A percentile compares a stretch with the other conserved stretches of the same genome.
Conservation (phyloP, 2,888 invertebrate genomes). For the Chymomyza amoena region DNA sequence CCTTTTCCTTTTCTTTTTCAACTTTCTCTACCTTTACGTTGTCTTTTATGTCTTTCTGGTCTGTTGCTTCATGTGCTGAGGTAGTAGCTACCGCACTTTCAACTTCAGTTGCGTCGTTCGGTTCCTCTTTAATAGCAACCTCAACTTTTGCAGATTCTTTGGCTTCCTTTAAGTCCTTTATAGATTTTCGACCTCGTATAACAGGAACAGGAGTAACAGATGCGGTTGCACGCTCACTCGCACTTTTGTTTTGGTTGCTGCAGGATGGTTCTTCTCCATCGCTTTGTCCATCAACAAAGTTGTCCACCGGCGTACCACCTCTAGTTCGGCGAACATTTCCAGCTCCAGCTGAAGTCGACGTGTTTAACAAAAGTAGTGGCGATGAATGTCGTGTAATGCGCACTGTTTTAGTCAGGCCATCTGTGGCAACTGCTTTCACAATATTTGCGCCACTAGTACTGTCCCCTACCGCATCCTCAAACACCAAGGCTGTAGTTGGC, state of each 20-base stretch:
- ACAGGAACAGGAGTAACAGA: background rate
- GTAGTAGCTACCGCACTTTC: conserved; percentile 14
- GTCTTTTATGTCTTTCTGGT: conserved; percentile 46
- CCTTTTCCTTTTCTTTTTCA: conserved; percentile 34
- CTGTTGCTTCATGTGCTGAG: conserved; percentile 25
- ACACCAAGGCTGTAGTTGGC: background rate
- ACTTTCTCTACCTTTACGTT: conserved; percentile 21
- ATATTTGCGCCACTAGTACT: background rate
- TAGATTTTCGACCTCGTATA: conserved; percentile 71
- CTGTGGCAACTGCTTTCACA: conserved; percentile 20
- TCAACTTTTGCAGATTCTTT: conserved; percentile 50
- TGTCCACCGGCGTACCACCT: background rate
- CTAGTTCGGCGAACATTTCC: background rate
- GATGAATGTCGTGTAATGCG: conserved; percentile 71
- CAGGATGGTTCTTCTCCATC: conserved; percentile 42
- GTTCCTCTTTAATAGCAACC: conserved; percentile 44
- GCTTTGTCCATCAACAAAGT: conserved; percentile 10
- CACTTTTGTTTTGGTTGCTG: conserved; percentile 47
- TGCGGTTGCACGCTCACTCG: conserved; percentile 32
- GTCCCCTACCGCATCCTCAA: conserved; percentile 20
- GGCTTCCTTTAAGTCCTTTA: conserved; percentile 65
- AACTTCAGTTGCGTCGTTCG: conserved; percentile 37
- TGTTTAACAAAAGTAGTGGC: conserved; percentile 47
- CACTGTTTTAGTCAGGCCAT: conserved; percentile 35
- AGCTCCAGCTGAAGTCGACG: conserved; percentile 32